Evolutionary conservation across 2,888 invertebrate species (phyloP), one percentile per base, ranked within the genome.

Genomic region (Ferdinandea cuprea): DNA sequence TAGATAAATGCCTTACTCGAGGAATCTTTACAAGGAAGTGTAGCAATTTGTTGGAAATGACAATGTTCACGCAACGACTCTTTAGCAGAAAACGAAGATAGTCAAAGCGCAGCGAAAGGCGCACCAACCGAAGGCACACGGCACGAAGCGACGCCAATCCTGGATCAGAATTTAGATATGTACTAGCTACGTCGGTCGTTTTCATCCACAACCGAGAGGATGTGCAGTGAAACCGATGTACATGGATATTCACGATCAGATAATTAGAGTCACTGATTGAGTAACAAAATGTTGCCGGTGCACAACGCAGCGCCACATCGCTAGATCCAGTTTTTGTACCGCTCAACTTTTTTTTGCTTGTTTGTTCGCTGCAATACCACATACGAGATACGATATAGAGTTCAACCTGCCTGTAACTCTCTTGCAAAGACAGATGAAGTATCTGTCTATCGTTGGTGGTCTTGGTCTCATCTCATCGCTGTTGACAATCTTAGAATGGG

Each of bases 171-270:
- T 79, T 66, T 11, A 79, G 46, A 69, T 73, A 79, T 66, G 66
- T 66, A 40, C 19, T 13, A 48, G 13, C 30, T n/a, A n/a, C n/a
- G n/a, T n/a, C n/a, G n/a, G 17, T 44, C 25, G 7, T 9, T n/a
- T 2, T 2, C 8, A 8, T 19, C 3, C 19, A 9, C 8, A 13
- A 9, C 1, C n/a, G 11, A 37, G 25, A 19, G 21, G 28, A 44
- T 25, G 40, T 48, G 28, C 30, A 40, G 19, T 28, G 13, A 42
- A 48, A 28, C 35, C 46, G n/a, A 32, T 25, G 52, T 42, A 46
- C 68, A 77, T 48, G 72, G 78, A 78, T 78, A 79, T 79, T 73
- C 73, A 79, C 66, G 79, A 73, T 79, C 79, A 79, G 79, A 78
- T 78, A 73, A 73, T 69, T 79, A 72, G 79, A 79, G 72, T 68